Conservation (phyloP, 2,797 vertebrate species). For the Coregonus ussuriensis region DNA sequence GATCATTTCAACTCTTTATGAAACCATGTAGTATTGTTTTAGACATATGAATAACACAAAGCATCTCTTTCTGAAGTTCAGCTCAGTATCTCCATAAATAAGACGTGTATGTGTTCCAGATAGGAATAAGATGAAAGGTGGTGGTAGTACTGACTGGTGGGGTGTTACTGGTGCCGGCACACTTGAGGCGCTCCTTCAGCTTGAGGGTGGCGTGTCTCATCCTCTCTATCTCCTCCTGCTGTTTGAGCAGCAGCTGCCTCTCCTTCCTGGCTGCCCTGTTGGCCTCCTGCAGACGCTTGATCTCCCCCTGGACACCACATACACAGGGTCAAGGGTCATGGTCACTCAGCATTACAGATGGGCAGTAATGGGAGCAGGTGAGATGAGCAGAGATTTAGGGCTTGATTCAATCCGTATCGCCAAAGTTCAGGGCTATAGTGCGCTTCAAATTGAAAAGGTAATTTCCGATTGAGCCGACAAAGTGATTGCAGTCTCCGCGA, state of each 20-base stretch:
- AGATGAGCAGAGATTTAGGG: neutral
- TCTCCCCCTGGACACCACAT: constrained; percentile 84
- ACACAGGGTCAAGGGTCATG: neutral
- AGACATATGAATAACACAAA: neutral
- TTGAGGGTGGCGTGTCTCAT: constrained; percentile 91
- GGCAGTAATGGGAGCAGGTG: neutral
- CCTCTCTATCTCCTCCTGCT: constrained; percentile 94
- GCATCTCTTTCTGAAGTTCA: neutral
- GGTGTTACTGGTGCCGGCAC: constrained; percentile 82
- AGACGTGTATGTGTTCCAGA: neutral
- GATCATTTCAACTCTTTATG: neutral
- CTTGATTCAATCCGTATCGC: too few species aligned
- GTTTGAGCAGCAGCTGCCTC: constrained; percentile 92
- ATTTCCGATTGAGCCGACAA: too few species aligned
- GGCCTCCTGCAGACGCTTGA: constrained; percentile 94
- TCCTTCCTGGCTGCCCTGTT: constrained; percentile 95
- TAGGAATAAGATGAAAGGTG: neutral
- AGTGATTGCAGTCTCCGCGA: too few species aligned
- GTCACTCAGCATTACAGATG: neutral
- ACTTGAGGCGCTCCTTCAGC: constrained; percentile 91
- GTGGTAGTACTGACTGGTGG: constrained; percentile 75
- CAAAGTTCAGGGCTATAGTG: too few species aligned
- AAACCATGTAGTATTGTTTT: neutral
- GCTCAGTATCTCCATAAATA: neutral
- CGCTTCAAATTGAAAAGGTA: too few species aligned